A percentile compares a stretch with the other conserved stretches of the same genome.
phyloP scores from a whole-genome alignment of 2,113 vertebrate species.

The Podarcis raffonei region DNA sequence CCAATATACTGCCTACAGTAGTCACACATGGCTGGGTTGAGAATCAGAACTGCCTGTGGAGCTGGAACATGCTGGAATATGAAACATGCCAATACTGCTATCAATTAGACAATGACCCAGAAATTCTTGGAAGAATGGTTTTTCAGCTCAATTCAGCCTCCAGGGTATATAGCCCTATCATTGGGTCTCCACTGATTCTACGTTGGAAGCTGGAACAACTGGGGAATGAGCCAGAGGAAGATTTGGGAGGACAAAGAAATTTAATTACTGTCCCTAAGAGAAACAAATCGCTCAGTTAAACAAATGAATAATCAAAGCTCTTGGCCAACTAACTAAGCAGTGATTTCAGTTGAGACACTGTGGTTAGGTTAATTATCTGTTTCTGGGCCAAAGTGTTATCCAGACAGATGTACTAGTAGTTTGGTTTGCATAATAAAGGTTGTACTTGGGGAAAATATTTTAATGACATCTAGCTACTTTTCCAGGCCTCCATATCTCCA shows the following conservation, averaged over 20 bases:
- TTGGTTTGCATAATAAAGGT: constrained; percentile 65
- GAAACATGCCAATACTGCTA: constrained; percentile 86
- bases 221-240: constrained; percentile 64
- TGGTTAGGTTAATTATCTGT: constrained; percentile 58
- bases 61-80: constrained; percentile 79
- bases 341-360: constrained; percentile 59
- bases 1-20: constrained; percentile 63
- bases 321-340: constrained; percentile 44
- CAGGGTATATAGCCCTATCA: constrained; percentile 58
- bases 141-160: constrained; percentile 72
- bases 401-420: constrained; percentile 57
- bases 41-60: constrained; percentile 72
- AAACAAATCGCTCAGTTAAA: constrained; percentile 65
- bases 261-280: constrained; percentile 61
- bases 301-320: constrained; percentile 61
- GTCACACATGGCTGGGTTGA: constrained; percentile 73
- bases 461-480: constrained; percentile 65
- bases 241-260: constrained; percentile 58
- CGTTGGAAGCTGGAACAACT: constrained; percentile 66
- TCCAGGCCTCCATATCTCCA: constrained; percentile 66
- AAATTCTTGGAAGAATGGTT: constrained; percentile 87
- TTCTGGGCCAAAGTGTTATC: constrained; percentile 57
- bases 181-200: constrained; percentile 41
- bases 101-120: constrained; percentile 94
- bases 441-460: constrained; percentile 67